Evolutionary conservation across 2,888 invertebrate species (phyloP), one percentile per base, ranked within the genome.

Genomic region (Pristionchus japonicus): DNA sequence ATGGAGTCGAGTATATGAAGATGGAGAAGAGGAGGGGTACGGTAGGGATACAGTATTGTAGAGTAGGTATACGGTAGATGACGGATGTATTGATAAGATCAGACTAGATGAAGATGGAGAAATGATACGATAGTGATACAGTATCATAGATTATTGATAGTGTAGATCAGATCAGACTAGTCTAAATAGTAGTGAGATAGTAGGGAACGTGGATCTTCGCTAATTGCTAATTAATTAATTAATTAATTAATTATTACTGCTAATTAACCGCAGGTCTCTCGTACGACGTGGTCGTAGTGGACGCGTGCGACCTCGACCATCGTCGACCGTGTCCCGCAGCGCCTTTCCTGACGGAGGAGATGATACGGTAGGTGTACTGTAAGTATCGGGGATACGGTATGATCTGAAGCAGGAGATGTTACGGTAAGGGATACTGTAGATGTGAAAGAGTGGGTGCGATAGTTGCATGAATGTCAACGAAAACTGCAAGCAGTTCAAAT

Each of bases 261-360:
- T 86, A 57, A 17, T 13, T n/a, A 23, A n/a, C 64, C 88, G 74
- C 80, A 91, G 93, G 90, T 13, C 70, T 90, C 9, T 89, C 85
- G 37, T 91, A 90, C 88, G 92, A 93, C 77, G 92, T 92, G 13
- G 85, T 93, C 37, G 89, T 93, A 27, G 43, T 93, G 23, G 93
- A 93, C 89, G 93, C 93, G 20, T 93, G 93, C 87, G 91, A 93
- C 67, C 87, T 87, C 15, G 90, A 90, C 52, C 86, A 85, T 27
- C 47, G 67, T n/a, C 77, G 92, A 27, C 92, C 93, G 23, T 93
- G 93, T 52, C 93, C 93, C 15, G 90, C 90, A 3, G 82, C 89
- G 61, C 47, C 85, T 6, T 93, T 93, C 89, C 84, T 87, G 6
- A 43, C 17, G 23, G 49, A 47, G 70, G 67, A 67, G 23, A 70